These are phyloP conservation scores for Camponotus pennsylvanicus DNA, from an alignment of 1,140 invertebrate genomes.

Conservation along the genomic window DNA sequence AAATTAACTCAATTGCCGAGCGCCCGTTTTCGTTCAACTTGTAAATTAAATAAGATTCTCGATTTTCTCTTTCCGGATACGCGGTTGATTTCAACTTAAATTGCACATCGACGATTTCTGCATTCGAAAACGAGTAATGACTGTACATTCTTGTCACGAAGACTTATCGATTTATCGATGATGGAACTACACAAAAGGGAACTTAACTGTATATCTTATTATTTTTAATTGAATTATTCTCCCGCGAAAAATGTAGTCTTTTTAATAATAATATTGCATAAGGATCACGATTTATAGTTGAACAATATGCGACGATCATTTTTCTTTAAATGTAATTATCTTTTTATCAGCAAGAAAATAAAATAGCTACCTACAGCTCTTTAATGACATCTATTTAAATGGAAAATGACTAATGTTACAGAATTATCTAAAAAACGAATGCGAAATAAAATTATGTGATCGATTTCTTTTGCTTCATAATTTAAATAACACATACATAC, in stretches of 20 bases:
- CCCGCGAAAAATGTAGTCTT: neutral
- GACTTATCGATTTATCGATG: neutral
- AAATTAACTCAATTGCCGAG: slow-evolving; percentile 2
- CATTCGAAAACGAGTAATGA: slow-evolving; percentile 18
- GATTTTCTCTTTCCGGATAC: slow-evolving; percentile 16
- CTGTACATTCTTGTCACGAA: neutral
- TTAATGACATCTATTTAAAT: slow-evolving; percentile 1
- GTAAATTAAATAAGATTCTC: slow-evolving; percentile 48
- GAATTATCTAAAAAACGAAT: neutral
- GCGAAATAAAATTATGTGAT: neutral
- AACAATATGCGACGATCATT: neutral
- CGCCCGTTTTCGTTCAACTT: neutral
- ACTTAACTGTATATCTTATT: neutral
- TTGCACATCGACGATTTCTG: slow-evolving; percentile 10
- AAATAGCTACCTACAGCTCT: neutral
- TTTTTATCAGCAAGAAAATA: neutral
- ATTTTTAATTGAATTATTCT: neutral
- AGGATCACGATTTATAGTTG: neutral
- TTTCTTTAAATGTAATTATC: neutral
- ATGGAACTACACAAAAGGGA: neutral
- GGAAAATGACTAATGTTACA: too few species aligned
- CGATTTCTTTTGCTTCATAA: neutral
- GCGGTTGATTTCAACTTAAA: slow-evolving; percentile 23
- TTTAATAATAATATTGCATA: slow-evolving; percentile 2
- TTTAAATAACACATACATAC: neutral